Conservation (phyloP, 1,140 invertebrate genomes). For the Danaus melanippus region DNA sequence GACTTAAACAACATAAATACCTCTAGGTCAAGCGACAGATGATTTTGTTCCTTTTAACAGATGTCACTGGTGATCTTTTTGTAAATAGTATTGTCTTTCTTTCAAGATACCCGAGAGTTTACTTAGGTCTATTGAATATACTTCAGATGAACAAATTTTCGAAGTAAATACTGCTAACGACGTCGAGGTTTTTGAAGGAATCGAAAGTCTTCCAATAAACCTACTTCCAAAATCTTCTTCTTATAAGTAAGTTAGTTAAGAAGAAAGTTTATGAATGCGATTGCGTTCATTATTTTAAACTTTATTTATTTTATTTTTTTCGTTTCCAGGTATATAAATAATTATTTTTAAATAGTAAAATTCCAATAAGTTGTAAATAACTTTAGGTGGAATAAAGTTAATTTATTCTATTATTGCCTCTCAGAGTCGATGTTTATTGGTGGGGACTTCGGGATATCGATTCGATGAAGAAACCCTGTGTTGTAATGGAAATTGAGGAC, state of each 20-base stretch:
- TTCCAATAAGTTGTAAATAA: too few species aligned
- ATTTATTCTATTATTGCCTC: conserved; percentile 12
- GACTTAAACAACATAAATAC: too few species aligned
- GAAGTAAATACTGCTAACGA: conserved; percentile 19
- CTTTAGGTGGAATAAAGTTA: too few species aligned
- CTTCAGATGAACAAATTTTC: conserved; percentile 25
- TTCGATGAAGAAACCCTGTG: conserved; percentile 70
- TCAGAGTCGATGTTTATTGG: conserved; percentile 75
- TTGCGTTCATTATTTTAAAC: too few species aligned
- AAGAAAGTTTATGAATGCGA: neutral
- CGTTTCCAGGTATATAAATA: too few species aligned
- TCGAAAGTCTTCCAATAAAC: conserved; percentile 7
- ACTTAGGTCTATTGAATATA: conserved; percentile 37
- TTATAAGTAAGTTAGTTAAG: conserved; percentile 12
- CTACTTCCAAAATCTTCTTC: conserved; percentile 8
- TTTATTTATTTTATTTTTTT: too few species aligned
- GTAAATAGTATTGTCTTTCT: neutral
- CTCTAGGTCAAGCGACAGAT: too few species aligned
- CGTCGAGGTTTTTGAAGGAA: conserved; percentile 3
- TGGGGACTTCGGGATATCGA: conserved; percentile 76
- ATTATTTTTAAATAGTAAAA: too few species aligned
- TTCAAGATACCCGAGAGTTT: conserved; percentile 43
- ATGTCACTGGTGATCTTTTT: too few species aligned
- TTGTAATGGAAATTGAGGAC: conserved; percentile 72
- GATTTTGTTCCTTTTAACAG: too few species aligned